A percentile compares a stretch with the other conserved stretches of the same genome.
Evolutionary conservation across 2,888 invertebrate genomes (phyloP).

Genomic region (Noctua pronuba): DNA sequence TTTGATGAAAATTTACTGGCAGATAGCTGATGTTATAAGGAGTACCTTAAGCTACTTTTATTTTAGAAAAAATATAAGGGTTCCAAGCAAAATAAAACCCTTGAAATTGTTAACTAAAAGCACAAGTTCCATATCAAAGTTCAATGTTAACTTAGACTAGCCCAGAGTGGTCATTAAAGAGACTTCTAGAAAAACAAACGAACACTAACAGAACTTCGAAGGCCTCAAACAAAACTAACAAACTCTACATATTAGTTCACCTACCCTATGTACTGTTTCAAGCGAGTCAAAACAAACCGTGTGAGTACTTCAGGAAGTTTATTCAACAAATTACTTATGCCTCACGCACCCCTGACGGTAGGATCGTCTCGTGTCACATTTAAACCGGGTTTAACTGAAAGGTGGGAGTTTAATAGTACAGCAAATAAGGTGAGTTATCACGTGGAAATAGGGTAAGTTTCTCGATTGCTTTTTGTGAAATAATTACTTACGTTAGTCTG

Average conservation of each 20-base stretch:
- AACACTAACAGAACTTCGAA: conserved; percentile 4
- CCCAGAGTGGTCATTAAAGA: neutral
- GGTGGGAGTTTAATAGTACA: conserved; percentile 36
- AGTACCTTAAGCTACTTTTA: no score
- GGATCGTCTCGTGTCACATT: conserved; percentile 45
- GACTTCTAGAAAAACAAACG: neutral
- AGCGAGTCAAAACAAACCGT: conserved; percentile 33
- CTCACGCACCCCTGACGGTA: conserved; percentile 27
- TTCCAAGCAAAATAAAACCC: no score
- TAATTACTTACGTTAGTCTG: neutral
- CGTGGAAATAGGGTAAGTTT: conserved; percentile 10
- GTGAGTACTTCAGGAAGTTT: conserved; percentile 44
- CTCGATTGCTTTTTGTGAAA: conserved; percentile 40
- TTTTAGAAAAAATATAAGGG: no score
- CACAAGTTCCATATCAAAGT: neutral
- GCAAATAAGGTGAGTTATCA: conserved; percentile 8
- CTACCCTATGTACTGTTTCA: neutral
- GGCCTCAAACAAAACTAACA: neutral
- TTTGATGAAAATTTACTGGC: no score
- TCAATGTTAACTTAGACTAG: neutral
- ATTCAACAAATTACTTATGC: conserved; percentile 53
- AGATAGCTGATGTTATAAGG: no score
- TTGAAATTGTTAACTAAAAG: neutral
- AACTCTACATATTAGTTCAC: conserved; percentile 12
- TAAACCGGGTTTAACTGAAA: conserved; percentile 31